Percentiles rank a stretch among this genome's conserved stretches.
Evolutionary conservation across 37 sponge, comb jelly and placozoan genomes (phyloP).

Genomic region (Beroe forskalii): DNA sequence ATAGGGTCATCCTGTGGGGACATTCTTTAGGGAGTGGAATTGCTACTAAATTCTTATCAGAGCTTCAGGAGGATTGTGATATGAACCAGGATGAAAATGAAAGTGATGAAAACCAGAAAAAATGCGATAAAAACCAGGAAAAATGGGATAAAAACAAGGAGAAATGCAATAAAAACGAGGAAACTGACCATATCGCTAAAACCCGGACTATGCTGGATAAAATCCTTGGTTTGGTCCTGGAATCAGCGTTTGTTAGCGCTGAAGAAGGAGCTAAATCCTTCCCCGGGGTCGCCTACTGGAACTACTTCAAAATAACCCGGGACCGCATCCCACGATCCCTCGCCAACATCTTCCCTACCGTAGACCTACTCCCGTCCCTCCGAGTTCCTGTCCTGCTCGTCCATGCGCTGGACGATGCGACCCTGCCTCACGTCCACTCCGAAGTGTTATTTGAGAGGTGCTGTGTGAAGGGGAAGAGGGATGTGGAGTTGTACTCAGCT

Average conservation of each 20-base stretch:
- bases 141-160: too few species aligned
- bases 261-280: conserved; percentile 34
- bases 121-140: too few species aligned
- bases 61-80: conserved; percentile 14
- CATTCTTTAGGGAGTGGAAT: conserved; percentile 87
- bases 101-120: too few species aligned
- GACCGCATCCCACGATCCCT: conserved; percentile 22
- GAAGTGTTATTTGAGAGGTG: conserved; percentile 7
- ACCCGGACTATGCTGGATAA: background rate
- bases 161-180: too few species aligned
- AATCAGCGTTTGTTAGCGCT: conserved; percentile 61
- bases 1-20: conserved; percentile 80
- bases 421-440: conserved; percentile 36
- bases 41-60: conserved; percentile 70
- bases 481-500: conserved; percentile 35
- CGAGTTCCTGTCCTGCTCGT: conserved; percentile 21
- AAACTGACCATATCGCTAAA: too few species aligned
- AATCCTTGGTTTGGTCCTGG: background rate
- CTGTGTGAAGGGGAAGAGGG: background rate
- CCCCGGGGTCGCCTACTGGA: conserved; percentile 45
- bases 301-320: conserved; percentile 59
- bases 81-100: too few species aligned
- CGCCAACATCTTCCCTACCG: conserved; percentile 21
- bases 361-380: background rate
- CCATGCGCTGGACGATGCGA: conserved; percentile 27